Base-by-base conservation (phyloP, 2,888 invertebrate species). In the Ceratothoa steindachneri region DNA sequence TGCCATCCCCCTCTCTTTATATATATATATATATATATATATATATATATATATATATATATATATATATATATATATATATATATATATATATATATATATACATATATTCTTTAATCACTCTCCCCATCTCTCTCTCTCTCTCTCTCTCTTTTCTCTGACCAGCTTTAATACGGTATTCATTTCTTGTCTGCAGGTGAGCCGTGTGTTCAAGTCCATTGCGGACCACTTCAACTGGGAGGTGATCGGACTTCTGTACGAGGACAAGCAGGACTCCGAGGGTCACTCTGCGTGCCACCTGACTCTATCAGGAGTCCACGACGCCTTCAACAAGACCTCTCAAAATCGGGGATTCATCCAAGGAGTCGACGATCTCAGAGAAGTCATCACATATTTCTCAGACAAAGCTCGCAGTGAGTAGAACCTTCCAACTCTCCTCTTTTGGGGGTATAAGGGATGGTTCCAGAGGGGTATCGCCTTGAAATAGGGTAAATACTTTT, bases 191-290 rank as follows among this genome's bases (percentile, higher is more conserved):
- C 7, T 41, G 15, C 81, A 83, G 73, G 82, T 84, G 2, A 83
- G 83, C 0, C 87, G 88, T 77, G 90, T 90, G 5, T 87, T 92
- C 66, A 86, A 88, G 68, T 88, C 89, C 82, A 89, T 92, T 78
- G 86, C 92, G 66, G 88, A 88, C 83, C 88, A 88, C 80, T 92
- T 91, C 84, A 89, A 89, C 73, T 93, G 92, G 92, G 88, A 88
- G 15, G 87, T 88, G 65, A 87, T 89, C 1, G 90, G 89, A 0
- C 87, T 92, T 82, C 85, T 93, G 66, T 92, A 89, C 83, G 90
- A 91, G 85, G 91, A 92, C 85, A 87, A 89, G 19, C 12, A 7
- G 19, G 55, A 55, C 19, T 55, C 55, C 7, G 55, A 55, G 19
- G 55, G 55, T 7, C 55, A 55, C 24, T 55, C 55, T 5, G 55